Evolutionary conservation across 2,113 vertebrate species (phyloP), one percentile per base, ranked within the genome.

Genomic region (Peromyscus leucopus): DNA sequence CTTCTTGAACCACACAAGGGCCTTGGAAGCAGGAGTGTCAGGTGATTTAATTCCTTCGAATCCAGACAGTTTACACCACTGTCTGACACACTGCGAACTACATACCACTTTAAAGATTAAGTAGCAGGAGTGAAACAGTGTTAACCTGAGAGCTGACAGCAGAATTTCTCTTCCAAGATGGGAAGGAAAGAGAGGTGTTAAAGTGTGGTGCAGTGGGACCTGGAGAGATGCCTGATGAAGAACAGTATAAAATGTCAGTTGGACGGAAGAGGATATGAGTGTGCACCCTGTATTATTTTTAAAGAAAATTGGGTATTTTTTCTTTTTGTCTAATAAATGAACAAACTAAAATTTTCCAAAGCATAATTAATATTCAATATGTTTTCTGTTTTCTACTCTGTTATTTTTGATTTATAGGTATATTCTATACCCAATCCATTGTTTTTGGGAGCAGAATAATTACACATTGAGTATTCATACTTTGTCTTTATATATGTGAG

Each of bases 131-230:
- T 16, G 86, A 91, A 93, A 16, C 36, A 17, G 26, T 19, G 17
- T 33, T 93, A 93, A 65, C 17, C 67, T 36, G 82, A 46, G 36
- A 92, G 21, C 15, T 89, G 21, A 79, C 31, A 84, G 8, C 0
- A 94, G 63, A 91, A 84, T 19, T 95, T 93, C 31, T 89, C 89
- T 71, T 86, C n/a, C 83, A 83, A 36, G 75, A 65, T 61, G 4
- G 4, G 16, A 36, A 19, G 67, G 11, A 33, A 87, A 48, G 7
- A 33, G 7, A 33, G n/a, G 0, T 59, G 4, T 1, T 24, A 2
- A 48, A 42, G 10, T 22, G 3, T 16, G n/a, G 65, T 1, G 26
- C 0, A 42, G 2, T 59, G 1, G 33, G 31, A 63, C 2, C 12
- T 67, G 4, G 24, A 42, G 1, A 2, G 4, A 5, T 7, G 0